Conservation (phyloP, 2,113 vertebrate genomes). For the Gyps fulvus region DNA sequence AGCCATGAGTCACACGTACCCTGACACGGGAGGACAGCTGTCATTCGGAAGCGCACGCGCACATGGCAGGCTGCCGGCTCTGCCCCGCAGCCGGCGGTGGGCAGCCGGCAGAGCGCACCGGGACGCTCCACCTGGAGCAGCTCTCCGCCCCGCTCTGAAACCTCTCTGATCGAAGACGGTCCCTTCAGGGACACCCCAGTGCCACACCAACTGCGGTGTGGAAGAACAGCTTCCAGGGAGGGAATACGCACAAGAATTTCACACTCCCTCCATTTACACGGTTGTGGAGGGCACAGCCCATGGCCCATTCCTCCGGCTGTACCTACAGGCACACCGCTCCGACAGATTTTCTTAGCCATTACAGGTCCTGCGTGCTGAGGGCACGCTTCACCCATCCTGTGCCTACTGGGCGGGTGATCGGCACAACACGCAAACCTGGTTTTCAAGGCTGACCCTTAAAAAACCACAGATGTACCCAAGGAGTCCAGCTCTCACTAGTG, state of each 20-base stretch:
- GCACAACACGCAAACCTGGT: not conserved
- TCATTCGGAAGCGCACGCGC: fast-evolving
- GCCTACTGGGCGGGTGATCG: not conserved
- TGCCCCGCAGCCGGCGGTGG: fast-evolving
- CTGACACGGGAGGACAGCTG: not conserved
- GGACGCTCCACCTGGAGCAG: not conserved
- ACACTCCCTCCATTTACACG: fast-evolving
- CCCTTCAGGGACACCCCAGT: not conserved
- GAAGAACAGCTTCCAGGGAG: not conserved
- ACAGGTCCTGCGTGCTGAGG: not conserved
- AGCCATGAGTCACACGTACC: not conserved
- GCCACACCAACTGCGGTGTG: not conserved
- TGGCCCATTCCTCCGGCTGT: fast-evolving
- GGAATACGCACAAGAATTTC: fast-evolving
- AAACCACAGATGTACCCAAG: not conserved
- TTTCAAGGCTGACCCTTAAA: not conserved
- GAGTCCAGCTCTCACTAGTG: not conserved
- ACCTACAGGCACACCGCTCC: not conserved
- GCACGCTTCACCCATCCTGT: not conserved
- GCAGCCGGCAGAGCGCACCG: fast-evolving
- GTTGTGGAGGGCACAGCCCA: not conserved
- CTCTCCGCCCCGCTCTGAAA: not conserved
- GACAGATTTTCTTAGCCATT: fast-evolving
- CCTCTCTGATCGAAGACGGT: too few species aligned
- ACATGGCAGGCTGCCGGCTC: fast-evolving